Evolutionary conservation across 2,888 invertebrate genomes (phyloP), one percentile per base, ranked within the genome.

Genomic region (Harpalus rufipes): DNA sequence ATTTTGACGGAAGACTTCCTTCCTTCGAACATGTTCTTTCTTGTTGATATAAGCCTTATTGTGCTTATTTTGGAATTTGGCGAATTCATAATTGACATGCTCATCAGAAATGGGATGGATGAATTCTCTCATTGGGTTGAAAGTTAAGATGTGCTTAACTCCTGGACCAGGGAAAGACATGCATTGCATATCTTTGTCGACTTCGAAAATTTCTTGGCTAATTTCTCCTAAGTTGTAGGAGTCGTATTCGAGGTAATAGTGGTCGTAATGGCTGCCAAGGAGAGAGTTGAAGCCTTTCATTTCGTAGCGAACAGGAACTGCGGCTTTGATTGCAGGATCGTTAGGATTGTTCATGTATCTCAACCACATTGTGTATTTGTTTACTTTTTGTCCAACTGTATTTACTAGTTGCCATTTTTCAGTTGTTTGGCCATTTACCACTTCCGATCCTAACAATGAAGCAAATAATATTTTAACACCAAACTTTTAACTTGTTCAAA

Each of bases 181-280:
- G 89, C 97, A 97, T 10, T 93, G 51, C 41, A 86, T 90, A 96
- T 95, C 93, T 85, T 92, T 88, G 85, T 93, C 93, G 39, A 97
- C 90, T 86, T 93, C 91, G 89, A 97, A 97, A 0, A 95, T 94
- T 44, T 93, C 93, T 65, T 94, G 92, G 86, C 94, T 93, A 59
- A 96, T 96, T 58, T 93, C 92, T 44, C 95, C 95, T 7, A 94
- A 93, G 61, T 93, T 91, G 86, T 94, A 95, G 86, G 92, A 92
- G 63, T 94, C 94, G 89, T 98, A 98, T 65, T 95, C 94, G 74
- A 99, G 90, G 90, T 96, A 96, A 89, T 99, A 99, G 90, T 98
- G 98, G 91, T 99, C 98, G 89, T 96, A 98, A 91, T 99, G 98
- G 0, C 98, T 98, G 0, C 98, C 98, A n/a, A 99, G 92, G 0